phyloP scores from a whole-genome alignment of 2,888 invertebrate genomes.

The Neoitamus cyanurus region DNA sequence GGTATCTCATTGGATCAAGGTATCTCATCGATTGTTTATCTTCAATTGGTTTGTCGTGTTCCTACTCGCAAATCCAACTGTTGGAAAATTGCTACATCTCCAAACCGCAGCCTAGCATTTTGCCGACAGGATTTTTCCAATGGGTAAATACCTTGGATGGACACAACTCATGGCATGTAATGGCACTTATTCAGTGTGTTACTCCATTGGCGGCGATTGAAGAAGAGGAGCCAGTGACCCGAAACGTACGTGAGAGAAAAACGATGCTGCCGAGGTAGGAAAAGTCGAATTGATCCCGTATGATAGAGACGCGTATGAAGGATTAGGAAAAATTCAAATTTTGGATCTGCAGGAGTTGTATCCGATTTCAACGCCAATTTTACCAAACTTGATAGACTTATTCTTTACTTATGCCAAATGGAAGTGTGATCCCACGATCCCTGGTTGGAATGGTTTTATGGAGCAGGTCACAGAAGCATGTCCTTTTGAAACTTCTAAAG shows the following conservation, averaged over 20 bases:
- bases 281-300: not conserved
- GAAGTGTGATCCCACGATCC: not conserved
- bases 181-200: conserved; percentile 14
- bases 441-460: not conserved
- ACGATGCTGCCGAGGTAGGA: not conserved
- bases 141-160: conserved; percentile 12
- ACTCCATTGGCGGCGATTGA: conserved; percentile 1
- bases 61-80: conserved; percentile 9
- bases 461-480: not conserved
- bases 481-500: not conserved
- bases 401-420: not conserved
- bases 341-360: not conserved
- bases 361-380: not conserved
- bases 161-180: not conserved
- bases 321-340: not conserved
- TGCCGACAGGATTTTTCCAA: not conserved
- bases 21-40: not conserved
- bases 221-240: not conserved
- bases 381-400: not conserved
- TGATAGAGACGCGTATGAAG: not conserved
- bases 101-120: not conserved
- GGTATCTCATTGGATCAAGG: not conserved
- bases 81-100: not conserved
- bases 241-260: conserved; percentile 11
- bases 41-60: conserved; percentile 14